Conservation (phyloP, 2,888 invertebrate species). For the Heliconius erato region DNA sequence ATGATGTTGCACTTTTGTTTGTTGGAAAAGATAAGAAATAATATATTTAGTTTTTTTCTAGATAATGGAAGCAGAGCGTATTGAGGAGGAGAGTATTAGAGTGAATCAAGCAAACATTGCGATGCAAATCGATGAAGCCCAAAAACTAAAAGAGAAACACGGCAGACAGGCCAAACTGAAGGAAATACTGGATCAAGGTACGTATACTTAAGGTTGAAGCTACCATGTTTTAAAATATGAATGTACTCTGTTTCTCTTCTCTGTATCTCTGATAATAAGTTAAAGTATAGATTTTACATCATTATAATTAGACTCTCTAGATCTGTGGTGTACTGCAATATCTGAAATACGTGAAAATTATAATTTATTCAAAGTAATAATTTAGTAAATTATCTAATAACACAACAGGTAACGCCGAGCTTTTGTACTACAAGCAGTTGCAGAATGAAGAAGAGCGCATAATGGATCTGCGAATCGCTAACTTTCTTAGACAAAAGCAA, state of each 20-base stretch:
- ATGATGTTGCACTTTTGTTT: too few species aligned
- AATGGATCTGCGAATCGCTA: slow-evolving; percentile 87
- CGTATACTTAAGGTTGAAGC: too few species aligned
- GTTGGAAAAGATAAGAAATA: not conserved
- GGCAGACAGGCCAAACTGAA: slow-evolving; percentile 84
- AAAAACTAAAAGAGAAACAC: slow-evolving; percentile 85
- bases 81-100: slow-evolving; percentile 88
- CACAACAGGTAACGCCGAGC: slow-evolving; percentile 84
- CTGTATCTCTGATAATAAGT: not conserved
- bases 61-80: slow-evolving; percentile 87
- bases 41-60: slow-evolving; percentile 49
- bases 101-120: slow-evolving; percentile 87
- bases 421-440: slow-evolving; percentile 86
- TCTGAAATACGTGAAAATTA: not conserved
- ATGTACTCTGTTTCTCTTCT: too few species aligned
- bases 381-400: not conserved
- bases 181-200: slow-evolving; percentile 85
- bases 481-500: slow-evolving; percentile 87
- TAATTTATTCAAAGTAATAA: not conserved
- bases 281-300: too few species aligned
- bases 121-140: slow-evolving; percentile 88
- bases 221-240: too few species aligned
- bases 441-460: slow-evolving; percentile 89
- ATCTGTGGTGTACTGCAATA: too few species aligned
- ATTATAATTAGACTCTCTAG: too few species aligned